Evolutionary conservation across 1,140 invertebrate species (phyloP), one percentile per base, ranked within the genome.

Genomic region (Lethocerus indicus): DNA sequence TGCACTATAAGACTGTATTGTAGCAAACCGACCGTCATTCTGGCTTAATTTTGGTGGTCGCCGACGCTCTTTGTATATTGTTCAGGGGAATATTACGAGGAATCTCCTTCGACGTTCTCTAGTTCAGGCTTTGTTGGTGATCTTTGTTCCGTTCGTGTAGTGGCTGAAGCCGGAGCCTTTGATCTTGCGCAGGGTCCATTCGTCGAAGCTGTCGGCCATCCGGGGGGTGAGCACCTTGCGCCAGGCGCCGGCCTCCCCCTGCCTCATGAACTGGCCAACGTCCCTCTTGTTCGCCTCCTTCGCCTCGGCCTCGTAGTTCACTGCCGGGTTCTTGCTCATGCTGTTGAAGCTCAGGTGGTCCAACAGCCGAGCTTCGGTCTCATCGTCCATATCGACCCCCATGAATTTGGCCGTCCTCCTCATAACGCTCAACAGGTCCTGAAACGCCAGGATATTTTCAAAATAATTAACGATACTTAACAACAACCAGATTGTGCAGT

Each of bases 311-410:
- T 57, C 57, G 29, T 51, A 56, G 46, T 60, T 61, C 7, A 57
- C 56, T 5, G 57, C 28, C 24, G 53, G 50, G 53, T 61, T 59
- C 35, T 53, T 50, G 29, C 55, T 56, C 58, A 59, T 89, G 49
- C 75, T 80, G 9, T 78, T 68, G 58, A 92, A 89, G 36, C 79
- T 81, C 0, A 88, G 64, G 59, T 89, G 80, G 1, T 84, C 71
- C 27, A 72, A 72, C 1, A 92, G 66, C n/a, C 67, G 68, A 0
- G 70, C 62, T 1, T 85, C 63, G 47, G 86, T 69, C 14, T 78
- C 67, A 1, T 81, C 74, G 0, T 65, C 74, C 3, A 87, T 53
- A 0, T 62, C 60, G 61, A 83, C 83, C 0, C 71, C 70, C 6
- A 93, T 61, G 62, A 89, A 91, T 18, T 72, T 59, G 0, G 82